phyloP scores from a whole-genome alignment of 2,888 invertebrate species.

The Bombylius major region DNA sequence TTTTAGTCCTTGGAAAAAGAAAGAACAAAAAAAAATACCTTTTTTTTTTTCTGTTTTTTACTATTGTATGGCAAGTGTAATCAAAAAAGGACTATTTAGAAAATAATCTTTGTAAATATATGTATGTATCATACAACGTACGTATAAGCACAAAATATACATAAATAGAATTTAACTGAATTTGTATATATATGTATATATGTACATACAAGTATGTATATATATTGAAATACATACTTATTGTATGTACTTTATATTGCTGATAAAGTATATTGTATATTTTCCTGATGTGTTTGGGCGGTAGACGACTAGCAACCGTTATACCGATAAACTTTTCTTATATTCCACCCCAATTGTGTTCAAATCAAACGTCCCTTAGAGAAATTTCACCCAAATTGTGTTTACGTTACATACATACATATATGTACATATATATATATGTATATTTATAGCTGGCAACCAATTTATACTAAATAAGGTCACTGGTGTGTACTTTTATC shows the following conservation, averaged over 20 bases:
- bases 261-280: background rate
- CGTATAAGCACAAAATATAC: background rate
- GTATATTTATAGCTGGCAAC: background rate
- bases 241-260: background rate
- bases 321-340: background rate
- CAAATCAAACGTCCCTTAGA: background rate
- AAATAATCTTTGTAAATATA: background rate
- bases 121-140: too few species aligned
- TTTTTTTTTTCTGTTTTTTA: too few species aligned
- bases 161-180: background rate
- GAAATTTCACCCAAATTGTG: slow-evolving; percentile 1
- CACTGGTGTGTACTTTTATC: slow-evolving; percentile 6
- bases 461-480: background rate
- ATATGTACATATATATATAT: too few species aligned
- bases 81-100: background rate
- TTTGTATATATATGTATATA: background rate
- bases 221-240: too few species aligned
- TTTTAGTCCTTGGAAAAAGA: background rate
- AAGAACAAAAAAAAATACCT: background rate
- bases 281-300: background rate
- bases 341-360: background rate
- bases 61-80: background rate
- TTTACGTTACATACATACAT: background rate
- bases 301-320: background rate
- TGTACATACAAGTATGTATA: too few species aligned